Evolutionary conservation across 2,113 vertebrate genomes (phyloP).

Genomic region (Corythornis vintsioides): DNA sequence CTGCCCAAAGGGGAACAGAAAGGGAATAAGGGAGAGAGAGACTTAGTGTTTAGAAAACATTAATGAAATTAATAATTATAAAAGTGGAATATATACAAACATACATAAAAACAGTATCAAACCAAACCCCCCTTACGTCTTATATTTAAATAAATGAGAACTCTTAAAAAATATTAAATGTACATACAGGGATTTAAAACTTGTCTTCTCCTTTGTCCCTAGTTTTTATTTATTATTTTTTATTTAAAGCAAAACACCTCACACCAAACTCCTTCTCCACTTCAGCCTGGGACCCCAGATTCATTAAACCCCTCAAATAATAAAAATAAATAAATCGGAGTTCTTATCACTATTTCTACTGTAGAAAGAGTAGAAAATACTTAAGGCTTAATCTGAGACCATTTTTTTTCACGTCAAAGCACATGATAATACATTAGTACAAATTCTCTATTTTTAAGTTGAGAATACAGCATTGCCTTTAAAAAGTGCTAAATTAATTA

Average conservation of each 20-base stretch:
- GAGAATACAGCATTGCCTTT: background rate
- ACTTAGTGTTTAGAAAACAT: no score
- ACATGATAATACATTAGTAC: no score
- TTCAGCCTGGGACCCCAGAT: background rate
- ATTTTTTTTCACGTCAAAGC: rapidly evolving
- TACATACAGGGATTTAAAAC: background rate
- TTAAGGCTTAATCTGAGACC: background rate
- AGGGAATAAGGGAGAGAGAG: no score
- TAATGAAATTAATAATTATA: no score
- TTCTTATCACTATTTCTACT: background rate
- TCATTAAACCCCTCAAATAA: background rate
- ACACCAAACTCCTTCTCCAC: rapidly evolving
- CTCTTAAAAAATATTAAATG: background rate
- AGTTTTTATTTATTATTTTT: background rate
- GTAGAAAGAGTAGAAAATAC: background rate
- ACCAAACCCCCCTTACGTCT: background rate
- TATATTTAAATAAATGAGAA: background rate
- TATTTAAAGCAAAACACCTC: background rate
- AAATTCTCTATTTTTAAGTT: background rate
- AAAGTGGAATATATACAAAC: no score
- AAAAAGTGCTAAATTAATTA: background rate
- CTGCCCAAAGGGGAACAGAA: no score
- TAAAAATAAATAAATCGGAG: background rate
- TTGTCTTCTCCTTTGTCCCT: background rate
- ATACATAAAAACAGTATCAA: no score